A percentile compares a stretch with the other conserved stretches of the same genome.
phyloP scores from a whole-genome alignment of 2,797 vertebrate species.

The Synaphobranchus kaupii region DNA sequence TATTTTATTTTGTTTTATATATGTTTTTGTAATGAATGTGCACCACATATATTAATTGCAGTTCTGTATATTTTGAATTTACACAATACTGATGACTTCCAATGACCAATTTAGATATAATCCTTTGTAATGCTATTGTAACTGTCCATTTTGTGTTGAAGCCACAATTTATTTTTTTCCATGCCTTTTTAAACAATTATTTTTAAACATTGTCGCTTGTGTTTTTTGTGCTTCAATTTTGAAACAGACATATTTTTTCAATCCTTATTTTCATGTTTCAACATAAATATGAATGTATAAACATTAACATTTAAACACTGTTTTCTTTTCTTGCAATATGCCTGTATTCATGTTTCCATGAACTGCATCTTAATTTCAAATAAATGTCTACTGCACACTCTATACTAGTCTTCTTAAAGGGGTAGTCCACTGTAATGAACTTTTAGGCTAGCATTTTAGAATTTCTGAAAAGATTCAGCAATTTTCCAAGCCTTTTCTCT shows the following conservation, averaged over 20 bases:
- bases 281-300: neutral
- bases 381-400: no score
- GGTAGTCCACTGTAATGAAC: no score
- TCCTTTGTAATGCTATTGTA: neutral
- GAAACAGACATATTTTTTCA: neutral
- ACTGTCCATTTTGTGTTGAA: neutral
- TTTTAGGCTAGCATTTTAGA: no score
- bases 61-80: no score
- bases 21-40: no score
- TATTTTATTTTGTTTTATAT: no score
- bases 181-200: neutral
- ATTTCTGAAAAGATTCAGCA: no score
- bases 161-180: no score
- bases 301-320: neutral
- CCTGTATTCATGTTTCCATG: neutral
- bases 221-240: neutral
- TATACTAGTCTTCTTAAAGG: no score
- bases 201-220: neutral
- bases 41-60: no score
- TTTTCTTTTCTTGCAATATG: neutral
- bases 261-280: neutral
- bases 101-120: neutral
- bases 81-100: no score
- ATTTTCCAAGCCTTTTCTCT: no score
- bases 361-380: neutral